Conservation (phyloP, 2,888 invertebrate genomes). For the Amphipoea lucens region DNA sequence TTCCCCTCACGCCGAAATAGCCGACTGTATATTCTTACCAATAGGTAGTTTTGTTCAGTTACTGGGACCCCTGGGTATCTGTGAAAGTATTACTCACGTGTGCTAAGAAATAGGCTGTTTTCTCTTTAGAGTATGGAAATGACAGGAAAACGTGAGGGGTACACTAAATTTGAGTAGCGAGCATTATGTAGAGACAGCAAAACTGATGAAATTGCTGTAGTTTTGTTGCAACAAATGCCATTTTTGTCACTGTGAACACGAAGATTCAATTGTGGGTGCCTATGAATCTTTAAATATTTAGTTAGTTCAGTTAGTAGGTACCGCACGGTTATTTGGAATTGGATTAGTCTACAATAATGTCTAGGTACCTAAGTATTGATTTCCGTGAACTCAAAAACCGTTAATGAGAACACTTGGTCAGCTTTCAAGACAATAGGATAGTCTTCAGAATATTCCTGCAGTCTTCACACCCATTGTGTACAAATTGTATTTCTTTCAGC, state of each 20-base stretch:
- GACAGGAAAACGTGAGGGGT: neutral
- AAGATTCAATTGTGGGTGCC: neutral
- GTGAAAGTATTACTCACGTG: slow-evolving; percentile 11
- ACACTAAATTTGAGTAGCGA: neutral
- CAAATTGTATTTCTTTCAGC: slow-evolving; percentile 14
- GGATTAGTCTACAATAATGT: neutral
- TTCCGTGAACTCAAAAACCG: no score
- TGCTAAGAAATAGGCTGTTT: neutral
- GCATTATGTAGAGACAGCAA: no score
- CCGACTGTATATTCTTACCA: slow-evolving; percentile 9
- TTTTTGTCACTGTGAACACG: neutral
- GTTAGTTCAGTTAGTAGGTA: neutral
- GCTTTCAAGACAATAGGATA: slow-evolving; percentile 4
- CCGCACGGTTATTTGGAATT: neutral
- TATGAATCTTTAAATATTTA: neutral
- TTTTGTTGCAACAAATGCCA: neutral
- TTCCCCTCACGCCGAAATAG: neutral
- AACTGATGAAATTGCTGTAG: neutral
- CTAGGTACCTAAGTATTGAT: neutral
- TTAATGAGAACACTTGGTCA: neutral
- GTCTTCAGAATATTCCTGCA: neutral
- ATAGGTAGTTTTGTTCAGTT: slow-evolving; percentile 9
- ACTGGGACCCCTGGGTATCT: slow-evolving; percentile 20
- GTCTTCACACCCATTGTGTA: slow-evolving; percentile 23
- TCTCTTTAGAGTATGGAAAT: slow-evolving; percentile 14